Evolutionary conservation across 2,888 invertebrate species (phyloP).

Genomic region (Alcis repandata): DNA sequence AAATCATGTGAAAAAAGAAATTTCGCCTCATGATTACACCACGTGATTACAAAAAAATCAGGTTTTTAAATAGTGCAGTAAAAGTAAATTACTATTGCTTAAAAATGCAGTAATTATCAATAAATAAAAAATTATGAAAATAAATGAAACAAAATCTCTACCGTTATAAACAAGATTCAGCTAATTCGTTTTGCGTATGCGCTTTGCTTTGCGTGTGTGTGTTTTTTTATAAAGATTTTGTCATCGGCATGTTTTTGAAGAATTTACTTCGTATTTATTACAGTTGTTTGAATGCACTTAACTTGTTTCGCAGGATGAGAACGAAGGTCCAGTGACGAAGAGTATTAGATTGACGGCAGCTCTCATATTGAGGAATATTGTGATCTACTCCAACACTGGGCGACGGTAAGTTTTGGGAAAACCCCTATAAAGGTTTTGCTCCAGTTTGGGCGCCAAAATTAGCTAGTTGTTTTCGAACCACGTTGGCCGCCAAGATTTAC

Average conservation of each 20-base stretch:
- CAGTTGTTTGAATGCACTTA: neutral
- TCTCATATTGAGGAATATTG: slow-evolving; percentile 98
- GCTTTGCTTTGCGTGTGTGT: neutral
- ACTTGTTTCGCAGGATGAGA: slow-evolving; percentile 91
- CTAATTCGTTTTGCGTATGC: neutral
- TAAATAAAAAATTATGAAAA: no score
- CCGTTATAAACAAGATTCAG: neutral
- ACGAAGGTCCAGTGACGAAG: slow-evolving; percentile 99
- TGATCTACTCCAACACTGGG: slow-evolving; percentile 96
- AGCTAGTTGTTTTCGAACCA: neutral
- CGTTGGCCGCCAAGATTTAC: no score
- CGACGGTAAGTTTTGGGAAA: slow-evolving; percentile 89
- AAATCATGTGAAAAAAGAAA: no score
- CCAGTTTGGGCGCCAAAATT: neutral
- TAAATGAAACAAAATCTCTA: no score
- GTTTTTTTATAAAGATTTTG: neutral
- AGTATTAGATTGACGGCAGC: slow-evolving; percentile 99
- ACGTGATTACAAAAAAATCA: no score
- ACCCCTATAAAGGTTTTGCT: neutral
- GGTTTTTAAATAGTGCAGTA: no score
- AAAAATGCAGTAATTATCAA: no score
- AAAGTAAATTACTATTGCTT: no score
- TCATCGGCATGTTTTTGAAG: slow-evolving; percentile 6
- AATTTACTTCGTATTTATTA: no score
- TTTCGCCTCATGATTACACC: no score